Evolutionary conservation across 2,797 vertebrate genomes (phyloP).

Genomic region (Erethizon dorsatum): DNA sequence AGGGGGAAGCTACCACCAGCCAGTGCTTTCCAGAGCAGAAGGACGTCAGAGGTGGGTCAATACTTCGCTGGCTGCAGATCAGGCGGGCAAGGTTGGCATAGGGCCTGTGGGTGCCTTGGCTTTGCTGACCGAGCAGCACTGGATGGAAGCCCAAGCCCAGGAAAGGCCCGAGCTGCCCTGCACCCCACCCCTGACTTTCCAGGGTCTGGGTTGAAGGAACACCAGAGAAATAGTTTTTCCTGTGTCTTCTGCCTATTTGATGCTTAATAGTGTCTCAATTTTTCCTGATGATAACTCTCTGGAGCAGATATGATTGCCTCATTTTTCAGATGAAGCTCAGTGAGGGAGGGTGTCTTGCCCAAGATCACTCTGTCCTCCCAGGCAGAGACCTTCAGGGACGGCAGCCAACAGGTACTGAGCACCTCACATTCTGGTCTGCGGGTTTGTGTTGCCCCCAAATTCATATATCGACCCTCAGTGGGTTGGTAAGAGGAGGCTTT

Average conservation of each 20-base stretch:
- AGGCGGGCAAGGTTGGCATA: not conserved
- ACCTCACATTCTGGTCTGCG: not conserved
- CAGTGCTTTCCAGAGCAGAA: not conserved
- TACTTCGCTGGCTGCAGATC: constrained; percentile 11
- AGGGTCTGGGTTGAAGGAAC: not conserved
- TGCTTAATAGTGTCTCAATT: not conserved
- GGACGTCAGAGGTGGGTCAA: constrained; percentile 65
- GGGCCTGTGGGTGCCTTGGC: not conserved
- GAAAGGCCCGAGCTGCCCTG: not conserved
- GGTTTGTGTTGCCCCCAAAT: not conserved
- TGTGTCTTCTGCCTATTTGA: not conserved
- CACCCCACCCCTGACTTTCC: not conserved
- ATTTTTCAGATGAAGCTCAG: not conserved
- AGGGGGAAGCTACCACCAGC: not conserved
- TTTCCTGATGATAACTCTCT: not conserved
- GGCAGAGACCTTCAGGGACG: not conserved
- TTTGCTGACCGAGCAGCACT: not conserved
- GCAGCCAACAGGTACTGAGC: not conserved
- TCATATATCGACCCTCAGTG: not conserved
- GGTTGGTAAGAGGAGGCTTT: not conserved
- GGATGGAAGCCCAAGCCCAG: not conserved
- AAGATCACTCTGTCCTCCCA: not conserved
- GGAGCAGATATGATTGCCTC: not conserved
- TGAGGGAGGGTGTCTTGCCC: not conserved
- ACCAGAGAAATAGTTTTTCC: not conserved